Conservation (phyloP, 2,113 vertebrate species). For the Myxocyprinus asiaticus region DNA sequence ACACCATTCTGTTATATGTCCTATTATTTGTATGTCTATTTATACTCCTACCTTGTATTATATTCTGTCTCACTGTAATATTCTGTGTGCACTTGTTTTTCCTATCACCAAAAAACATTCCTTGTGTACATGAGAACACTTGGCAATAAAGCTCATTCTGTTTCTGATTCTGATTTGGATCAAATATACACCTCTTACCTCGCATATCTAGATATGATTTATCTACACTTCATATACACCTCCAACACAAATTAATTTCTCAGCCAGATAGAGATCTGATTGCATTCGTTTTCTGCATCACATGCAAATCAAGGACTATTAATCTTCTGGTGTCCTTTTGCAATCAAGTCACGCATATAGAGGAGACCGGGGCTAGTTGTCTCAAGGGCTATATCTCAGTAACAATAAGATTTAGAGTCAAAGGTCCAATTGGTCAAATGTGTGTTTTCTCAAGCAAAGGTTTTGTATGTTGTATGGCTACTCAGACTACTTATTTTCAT, state of each 20-base stretch:
- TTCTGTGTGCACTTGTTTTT: no score
- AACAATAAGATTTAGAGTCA: background rate
- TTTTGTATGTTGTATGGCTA: background rate
- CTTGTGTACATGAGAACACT: no score
- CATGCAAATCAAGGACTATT: background rate
- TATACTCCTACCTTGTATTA: no score
- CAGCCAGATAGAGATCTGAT: background rate
- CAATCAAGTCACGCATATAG: background rate
- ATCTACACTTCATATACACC: slow-evolving; percentile 14
- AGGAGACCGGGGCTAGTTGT: background rate
- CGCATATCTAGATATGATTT: background rate
- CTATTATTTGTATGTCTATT: no score
- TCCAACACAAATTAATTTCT: background rate
- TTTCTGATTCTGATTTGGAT: background rate
- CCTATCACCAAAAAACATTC: no score
- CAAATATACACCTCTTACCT: background rate
- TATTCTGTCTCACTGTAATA: no score
- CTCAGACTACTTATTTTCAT: no score
- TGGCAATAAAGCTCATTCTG: background rate
- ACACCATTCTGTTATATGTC: no score
- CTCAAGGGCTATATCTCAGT: background rate
- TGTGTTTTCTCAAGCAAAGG: background rate
- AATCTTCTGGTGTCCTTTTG: slow-evolving; percentile 1
- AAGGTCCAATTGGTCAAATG: background rate
- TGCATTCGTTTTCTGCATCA: background rate